Evolutionary conservation across 1,140 invertebrate genomes (phyloP), one percentile per base, ranked within the genome.

Genomic region (Samia ricini): DNA sequence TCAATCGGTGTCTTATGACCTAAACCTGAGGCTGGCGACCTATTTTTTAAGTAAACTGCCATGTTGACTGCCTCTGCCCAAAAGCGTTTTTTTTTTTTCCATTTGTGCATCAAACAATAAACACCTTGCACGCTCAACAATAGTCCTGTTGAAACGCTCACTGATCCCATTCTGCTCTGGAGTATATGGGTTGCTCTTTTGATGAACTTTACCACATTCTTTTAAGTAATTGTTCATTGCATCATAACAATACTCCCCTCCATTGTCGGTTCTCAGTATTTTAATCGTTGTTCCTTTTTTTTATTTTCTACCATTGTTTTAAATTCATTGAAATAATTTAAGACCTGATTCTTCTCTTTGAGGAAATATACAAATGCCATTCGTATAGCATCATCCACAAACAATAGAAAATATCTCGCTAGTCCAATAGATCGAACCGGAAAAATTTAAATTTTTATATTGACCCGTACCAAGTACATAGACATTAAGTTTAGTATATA

Each of bases 361-460:
- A 61, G 42, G 24, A 68, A 63, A 59, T 63, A 61, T 21, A 61
- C 26, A 54, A 36, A 54, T 4, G 19, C 20, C 60, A 61, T 61
- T 18, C 60, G 21, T n/a, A 33, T 56, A 49, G 18, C 23, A 20
- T 62, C 60, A 21, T 62, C 60, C 3, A 62, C 19, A 49, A 56
- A 62, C 18, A 62, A 56, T 8, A 62, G 4, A 23, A 62, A 62
- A 22, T 62, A 62, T 19, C 52, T 56, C 12, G 54, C 36, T 0
- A 51, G 52, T 2, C 60, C 60, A 15, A 62, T 24, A 3, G 52
- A 62, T 12, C 19, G 5, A 48, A 48, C n/a, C 33, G n/a, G n/a
- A n/a, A n/a, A n/a, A n/a, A n/a, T n/a, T n/a, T n/a, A n/a, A n/a
- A n/a, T n/a, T n/a, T n/a, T n/a, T n/a, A n/a, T n/a, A n/a, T n/a